These are phyloP conservation scores for Orthosia gracilis DNA, from an alignment of 2,888 invertebrate genomes.

Conservation along the genomic window DNA sequence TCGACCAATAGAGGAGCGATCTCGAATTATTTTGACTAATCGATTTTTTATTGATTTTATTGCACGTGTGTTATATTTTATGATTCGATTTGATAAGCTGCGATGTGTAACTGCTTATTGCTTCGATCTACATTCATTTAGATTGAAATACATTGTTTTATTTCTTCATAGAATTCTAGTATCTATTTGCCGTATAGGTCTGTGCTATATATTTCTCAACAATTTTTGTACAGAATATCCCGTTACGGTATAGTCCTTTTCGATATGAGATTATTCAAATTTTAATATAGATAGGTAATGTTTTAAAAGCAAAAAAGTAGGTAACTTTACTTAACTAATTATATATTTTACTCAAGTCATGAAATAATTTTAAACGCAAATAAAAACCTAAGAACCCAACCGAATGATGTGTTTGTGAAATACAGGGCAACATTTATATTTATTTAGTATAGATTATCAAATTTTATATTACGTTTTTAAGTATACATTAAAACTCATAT, in stretches of 20 bases:
- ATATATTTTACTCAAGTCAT: conserved; percentile 10
- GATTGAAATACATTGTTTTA: not conserved
- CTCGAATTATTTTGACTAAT: conserved; percentile 64
- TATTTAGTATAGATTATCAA: conserved; percentile 53
- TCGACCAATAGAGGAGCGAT: conserved; percentile 50
- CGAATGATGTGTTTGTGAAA: conserved; percentile 15
- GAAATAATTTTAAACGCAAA: conserved; percentile 30
- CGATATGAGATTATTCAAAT: not conserved
- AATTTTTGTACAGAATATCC: not conserved
- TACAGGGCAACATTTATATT: conserved; percentile 18
- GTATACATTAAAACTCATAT: conserved; percentile 68
- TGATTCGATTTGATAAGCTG: conserved; percentile 61
- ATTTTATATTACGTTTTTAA: conserved; percentile 61
- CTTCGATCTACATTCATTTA: conserved; percentile 33
- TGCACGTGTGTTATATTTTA: conserved; percentile 61
- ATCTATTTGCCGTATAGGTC: not conserved
- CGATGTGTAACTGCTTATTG: conserved; percentile 38
- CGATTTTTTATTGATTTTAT: conserved; percentile 65
- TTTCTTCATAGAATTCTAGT: not conserved
- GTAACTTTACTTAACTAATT: not conserved
- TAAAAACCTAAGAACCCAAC: conserved; percentile 32
- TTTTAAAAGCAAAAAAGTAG: not conserved
- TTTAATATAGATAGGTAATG: too few relatives aligned
- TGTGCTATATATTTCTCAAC: too few relatives aligned
- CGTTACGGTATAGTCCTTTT: not conserved